A percentile compares a stretch with the other conserved stretches of the same genome.
Conservation (phyloP, 1,140 invertebrate genomes). For the Xylocopa sonorina region DNA sequence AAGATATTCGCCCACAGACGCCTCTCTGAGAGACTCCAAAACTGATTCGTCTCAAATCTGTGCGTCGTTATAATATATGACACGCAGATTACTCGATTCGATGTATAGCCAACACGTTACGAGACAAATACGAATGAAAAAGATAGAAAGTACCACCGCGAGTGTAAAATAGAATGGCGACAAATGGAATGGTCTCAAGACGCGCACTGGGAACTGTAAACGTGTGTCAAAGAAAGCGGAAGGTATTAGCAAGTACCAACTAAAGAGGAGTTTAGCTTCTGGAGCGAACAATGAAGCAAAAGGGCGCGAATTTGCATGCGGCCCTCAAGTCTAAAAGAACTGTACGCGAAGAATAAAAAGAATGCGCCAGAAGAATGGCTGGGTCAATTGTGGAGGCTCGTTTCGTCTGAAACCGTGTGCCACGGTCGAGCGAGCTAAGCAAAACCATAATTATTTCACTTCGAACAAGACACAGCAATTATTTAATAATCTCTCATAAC, state of each 20-base stretch:
- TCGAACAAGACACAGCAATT: neutral
- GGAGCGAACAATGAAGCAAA: constrained; percentile 17
- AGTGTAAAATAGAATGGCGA: too few species aligned
- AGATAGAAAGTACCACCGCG: too few species aligned
- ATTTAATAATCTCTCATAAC: too few species aligned
- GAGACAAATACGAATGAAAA: too few species aligned
- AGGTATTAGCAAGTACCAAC: neutral
- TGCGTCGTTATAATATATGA: too few species aligned
- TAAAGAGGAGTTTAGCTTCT: constrained; percentile 39
- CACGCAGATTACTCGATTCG: too few species aligned
- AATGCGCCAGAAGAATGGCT: neutral
- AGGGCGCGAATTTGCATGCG: constrained; percentile 9
- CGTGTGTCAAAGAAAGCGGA: neutral
- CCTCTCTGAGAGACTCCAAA: too few species aligned
- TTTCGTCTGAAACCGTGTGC: too few species aligned
- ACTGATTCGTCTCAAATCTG: too few species aligned
- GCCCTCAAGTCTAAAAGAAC: neutral
- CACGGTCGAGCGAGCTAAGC: neutral
- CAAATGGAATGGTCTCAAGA: too few species aligned
- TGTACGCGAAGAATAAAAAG: neutral
- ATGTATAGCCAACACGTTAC: too few species aligned
- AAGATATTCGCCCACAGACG: neutral
- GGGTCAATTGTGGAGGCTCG: neutral
- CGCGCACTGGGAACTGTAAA: too few species aligned
- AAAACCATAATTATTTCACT: neutral